Conservation (phyloP, 2,888 invertebrate species). For the Germaria angustata region DNA sequence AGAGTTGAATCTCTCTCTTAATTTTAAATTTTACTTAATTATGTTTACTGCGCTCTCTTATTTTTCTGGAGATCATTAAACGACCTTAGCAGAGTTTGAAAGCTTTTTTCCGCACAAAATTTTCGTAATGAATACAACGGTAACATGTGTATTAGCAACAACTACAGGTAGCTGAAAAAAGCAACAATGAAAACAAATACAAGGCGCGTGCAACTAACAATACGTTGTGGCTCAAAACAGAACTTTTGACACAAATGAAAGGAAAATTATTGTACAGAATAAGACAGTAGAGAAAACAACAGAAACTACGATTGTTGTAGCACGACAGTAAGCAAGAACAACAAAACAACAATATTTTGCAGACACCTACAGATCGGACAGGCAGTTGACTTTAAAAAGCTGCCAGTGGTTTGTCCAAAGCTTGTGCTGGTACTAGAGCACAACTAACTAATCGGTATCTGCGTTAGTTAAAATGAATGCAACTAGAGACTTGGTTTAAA, state of each 20-base stretch:
- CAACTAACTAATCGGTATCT: background rate
- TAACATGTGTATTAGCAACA: constrained; percentile 60
- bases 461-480: background rate
- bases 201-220: constrained; percentile 57
- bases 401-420: background rate
- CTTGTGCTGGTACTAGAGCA: background rate
- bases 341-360: constrained; percentile 24
- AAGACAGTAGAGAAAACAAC: background rate
- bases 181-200: constrained; percentile 20
- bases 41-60: background rate
- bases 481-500: constrained; percentile 1
- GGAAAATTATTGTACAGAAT: constrained; percentile 50
- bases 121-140: constrained; percentile 55
- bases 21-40: too few relatives aligned
- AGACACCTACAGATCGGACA: constrained; percentile 37
- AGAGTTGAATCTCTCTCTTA: too few relatives aligned
- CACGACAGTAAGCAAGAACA: background rate
- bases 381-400: constrained; percentile 15
- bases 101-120: constrained; percentile 34
- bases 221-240: constrained; percentile 14
- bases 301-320: background rate
- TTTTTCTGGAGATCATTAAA: constrained; percentile 59
- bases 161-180: constrained; percentile 1
- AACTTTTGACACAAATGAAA: constrained; percentile 56
- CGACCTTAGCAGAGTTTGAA: constrained; percentile 62